Evolutionary conservation across 1,140 invertebrate genomes (phyloP).

Genomic region (Lepidurus arcticus): DNA sequence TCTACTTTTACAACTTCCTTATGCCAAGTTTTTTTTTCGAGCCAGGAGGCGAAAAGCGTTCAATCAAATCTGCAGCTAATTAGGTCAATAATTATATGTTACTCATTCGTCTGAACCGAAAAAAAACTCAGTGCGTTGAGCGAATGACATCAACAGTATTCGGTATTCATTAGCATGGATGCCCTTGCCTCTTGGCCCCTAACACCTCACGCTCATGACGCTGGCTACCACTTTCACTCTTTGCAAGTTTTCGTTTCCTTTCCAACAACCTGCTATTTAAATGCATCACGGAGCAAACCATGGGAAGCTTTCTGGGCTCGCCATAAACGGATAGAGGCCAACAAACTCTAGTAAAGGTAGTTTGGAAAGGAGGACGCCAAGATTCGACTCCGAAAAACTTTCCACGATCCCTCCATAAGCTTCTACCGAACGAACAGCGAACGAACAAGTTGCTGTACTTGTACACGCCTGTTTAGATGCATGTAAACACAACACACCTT

Average conservation of each 20-base stretch:
- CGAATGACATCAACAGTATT: not conserved
- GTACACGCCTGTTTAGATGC: not conserved
- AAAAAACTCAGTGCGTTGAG: not conserved
- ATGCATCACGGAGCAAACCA: not conserved
- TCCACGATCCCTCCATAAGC: not conserved
- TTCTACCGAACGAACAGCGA: too few relatives aligned
- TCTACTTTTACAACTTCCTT: too few relatives aligned
- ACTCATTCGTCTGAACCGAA: too few relatives aligned
- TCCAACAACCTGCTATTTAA: not conserved
- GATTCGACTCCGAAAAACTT: not conserved
- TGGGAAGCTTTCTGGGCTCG: not conserved
- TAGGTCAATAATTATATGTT: not conserved
- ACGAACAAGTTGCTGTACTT: too few relatives aligned
- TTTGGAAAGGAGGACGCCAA: not conserved
- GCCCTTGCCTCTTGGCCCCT: constrained; percentile 16
- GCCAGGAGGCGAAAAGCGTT: not conserved
- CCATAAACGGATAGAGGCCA: not conserved
- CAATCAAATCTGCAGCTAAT: not conserved
- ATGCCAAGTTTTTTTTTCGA: too few relatives aligned
- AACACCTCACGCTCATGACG: not conserved
- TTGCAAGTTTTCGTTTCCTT: not conserved
- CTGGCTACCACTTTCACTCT: not conserved
- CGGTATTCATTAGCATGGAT: constrained; percentile 1
- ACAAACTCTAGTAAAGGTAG: not conserved
- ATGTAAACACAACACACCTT: not conserved